Conservation (phyloP, 2,888 invertebrate genomes). For the Caradrina kadenii region DNA sequence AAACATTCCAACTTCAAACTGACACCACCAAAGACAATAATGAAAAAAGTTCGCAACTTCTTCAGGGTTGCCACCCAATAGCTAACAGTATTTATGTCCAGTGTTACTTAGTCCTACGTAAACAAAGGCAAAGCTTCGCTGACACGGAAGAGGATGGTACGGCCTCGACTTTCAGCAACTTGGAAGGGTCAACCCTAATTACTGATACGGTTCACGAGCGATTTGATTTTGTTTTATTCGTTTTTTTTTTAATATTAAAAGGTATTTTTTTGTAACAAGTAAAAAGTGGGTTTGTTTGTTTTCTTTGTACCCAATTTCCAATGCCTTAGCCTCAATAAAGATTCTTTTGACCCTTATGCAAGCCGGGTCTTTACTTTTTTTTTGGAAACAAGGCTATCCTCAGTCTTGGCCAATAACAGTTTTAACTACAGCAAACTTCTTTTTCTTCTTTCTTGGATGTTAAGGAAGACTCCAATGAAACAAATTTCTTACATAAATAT, state of each 20-base stretch:
- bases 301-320: conserved; percentile 5
- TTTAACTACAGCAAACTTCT: too few species aligned
- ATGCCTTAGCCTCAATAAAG: neutral
- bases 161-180: conserved; percentile 26
- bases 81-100: conserved; percentile 32
- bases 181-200: conserved; percentile 56
- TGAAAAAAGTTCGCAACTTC: conserved; percentile 42
- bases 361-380: too few species aligned
- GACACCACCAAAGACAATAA: conserved; percentile 24
- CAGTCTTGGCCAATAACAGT: too few species aligned
- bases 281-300: conserved; percentile 7
- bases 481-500: too few species aligned
- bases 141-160: conserved; percentile 36
- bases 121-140: conserved; percentile 38
- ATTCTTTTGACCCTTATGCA: neutral
- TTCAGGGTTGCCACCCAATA: conserved; percentile 29
- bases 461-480: too few species aligned
- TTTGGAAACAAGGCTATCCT: too few species aligned
- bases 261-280: neutral
- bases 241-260: conserved; percentile 19
- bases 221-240: conserved; percentile 39
- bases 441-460: too few species aligned
- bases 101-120: conserved; percentile 8
- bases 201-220: conserved; percentile 36
- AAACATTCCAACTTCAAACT: conserved; percentile 21